Percentiles rank a stretch among this genome's conserved stretches.
phyloP scores from a whole-genome alignment of 2,888 invertebrate species.

The Netelia melanura region DNA sequence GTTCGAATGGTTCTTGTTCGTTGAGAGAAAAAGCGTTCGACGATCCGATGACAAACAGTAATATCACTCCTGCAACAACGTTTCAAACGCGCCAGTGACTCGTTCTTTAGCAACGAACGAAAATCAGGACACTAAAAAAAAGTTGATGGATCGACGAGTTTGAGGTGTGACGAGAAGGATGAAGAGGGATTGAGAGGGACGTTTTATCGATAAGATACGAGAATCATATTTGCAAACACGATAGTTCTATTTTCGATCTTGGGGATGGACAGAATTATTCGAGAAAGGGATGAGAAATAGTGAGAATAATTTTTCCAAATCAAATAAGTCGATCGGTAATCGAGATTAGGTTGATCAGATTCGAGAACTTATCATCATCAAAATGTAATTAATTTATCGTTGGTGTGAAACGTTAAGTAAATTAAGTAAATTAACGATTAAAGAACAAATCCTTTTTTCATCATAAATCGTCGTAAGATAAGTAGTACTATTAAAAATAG shows the following conservation, averaged over 20 bases:
- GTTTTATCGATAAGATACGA: slow-evolving; percentile 26
- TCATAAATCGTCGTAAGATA: neutral
- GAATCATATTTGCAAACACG: slow-evolving; percentile 46
- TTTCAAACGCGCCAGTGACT: slow-evolving; percentile 55
- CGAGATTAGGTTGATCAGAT: no score
- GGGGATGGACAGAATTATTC: neutral
- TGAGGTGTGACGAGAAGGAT: neutral
- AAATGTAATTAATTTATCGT: no score
- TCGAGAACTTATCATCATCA: no score
- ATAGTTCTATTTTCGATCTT: slow-evolving; percentile 26
- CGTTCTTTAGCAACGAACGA: slow-evolving; percentile 37
- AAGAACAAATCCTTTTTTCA: slow-evolving; percentile 45
- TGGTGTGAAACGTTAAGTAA: neutral
- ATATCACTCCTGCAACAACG: slow-evolving; percentile 59
- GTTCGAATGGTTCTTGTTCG: slow-evolving; percentile 63
- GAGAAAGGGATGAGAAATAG: no score
- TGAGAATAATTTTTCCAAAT: no score
- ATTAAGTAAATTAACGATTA: neutral
- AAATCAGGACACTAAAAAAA: neutral
- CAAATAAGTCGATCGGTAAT: no score
- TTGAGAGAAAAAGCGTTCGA: slow-evolving; percentile 61
- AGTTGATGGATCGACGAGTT: neutral
- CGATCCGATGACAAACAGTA: slow-evolving; percentile 65
- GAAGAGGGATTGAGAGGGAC: neutral
- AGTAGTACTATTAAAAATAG: neutral